Conservation (phyloP, 1,140 invertebrate genomes). For the Drosophila simulans region DNA sequence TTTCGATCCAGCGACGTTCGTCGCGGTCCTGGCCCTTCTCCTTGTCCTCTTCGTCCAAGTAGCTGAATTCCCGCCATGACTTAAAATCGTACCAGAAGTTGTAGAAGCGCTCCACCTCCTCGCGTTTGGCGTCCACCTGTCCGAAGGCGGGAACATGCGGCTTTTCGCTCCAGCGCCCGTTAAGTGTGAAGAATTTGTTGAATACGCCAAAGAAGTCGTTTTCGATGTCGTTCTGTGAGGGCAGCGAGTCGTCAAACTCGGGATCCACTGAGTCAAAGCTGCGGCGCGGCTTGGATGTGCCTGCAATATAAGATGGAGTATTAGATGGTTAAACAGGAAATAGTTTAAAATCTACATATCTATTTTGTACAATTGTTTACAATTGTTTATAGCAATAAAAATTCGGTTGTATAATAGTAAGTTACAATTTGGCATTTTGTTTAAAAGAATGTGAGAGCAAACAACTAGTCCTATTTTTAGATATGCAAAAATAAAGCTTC, state of each 20-base stretch:
- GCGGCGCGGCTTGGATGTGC: slow-evolving; percentile 91
- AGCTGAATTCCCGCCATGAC: slow-evolving; percentile 99
- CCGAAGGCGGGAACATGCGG: slow-evolving; percentile 94
- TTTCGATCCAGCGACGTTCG: slow-evolving; percentile 98
- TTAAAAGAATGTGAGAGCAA: not conserved
- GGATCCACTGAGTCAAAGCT: slow-evolving; percentile 99
- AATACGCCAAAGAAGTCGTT: slow-evolving; percentile 93
- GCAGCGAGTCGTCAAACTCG: slow-evolving; percentile 95
- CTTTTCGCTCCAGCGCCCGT: slow-evolving; percentile 96
- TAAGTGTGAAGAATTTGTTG: slow-evolving; percentile 92
- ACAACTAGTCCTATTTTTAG: slow-evolving; percentile 1
- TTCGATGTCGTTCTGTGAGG: slow-evolving; percentile 90
- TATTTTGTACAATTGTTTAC: not conserved
- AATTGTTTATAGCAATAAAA: not conserved
- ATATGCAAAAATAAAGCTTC: not conserved
- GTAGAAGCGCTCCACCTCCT: slow-evolving; percentile 94
- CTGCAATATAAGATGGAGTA: slow-evolving; percentile 85
- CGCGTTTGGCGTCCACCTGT: slow-evolving; percentile 88
- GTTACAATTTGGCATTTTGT: not conserved
- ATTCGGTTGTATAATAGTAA: not conserved
- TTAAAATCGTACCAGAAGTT: slow-evolving; percentile 99
- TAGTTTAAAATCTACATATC: too few species aligned
- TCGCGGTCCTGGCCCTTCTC: slow-evolving; percentile 98
- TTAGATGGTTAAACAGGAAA: not conserved
- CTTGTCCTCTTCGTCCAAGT: slow-evolving; percentile 99